Evolutionary conservation across 2,797 vertebrate species (phyloP), one percentile per base, ranked within the genome.

Genomic region (Acrocephalus scirpaceus): DNA sequence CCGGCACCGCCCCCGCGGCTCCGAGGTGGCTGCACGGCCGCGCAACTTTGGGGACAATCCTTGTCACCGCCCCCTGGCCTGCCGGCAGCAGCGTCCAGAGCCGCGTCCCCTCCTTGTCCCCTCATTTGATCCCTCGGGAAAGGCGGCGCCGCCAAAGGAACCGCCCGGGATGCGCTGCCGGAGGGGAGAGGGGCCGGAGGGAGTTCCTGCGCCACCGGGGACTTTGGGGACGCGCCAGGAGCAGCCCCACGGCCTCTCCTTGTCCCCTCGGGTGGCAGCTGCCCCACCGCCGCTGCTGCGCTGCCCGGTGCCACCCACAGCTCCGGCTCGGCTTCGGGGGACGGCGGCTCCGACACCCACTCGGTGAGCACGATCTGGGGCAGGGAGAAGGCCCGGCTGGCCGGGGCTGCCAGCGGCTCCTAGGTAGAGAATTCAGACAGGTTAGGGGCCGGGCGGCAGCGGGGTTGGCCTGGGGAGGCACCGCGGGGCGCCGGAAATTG

Each of bases 331-430:
- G 93, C 96, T 87, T 98, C 98, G 12, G 97, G 96, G 65, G 98
- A 93, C 4, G 97, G 91, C 7, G 97, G 97, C 53, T 96, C 97
- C 10, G 98, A 97, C 74, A 94, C 95, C 82, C 98, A 98, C 86
- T 98, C 97, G 47, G 98, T 99, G 98, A 99, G 97, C 95, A 99
- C 95, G 95, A 99, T 99, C 97, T 96, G 97, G 21, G 99, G 98
- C 87, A 98, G 50, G n/a, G 97, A 97, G 95, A 97, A 94, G 21
- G 91, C 88, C 15, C 92, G 78, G 94, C 85, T 69, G 84, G 86
- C 92, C 22, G 92, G 47, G 79, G 92, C 65, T 42, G 87, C 89
- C 76, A 53, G 29, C 60, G 90, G 88, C 86, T 94, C 98, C 98
- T 98, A 83, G 21, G 56, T 86, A 80, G 90, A 95, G 78, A 97